Evolutionary conservation across 2,797 vertebrate species (phyloP), one percentile per base, ranked within the genome.

Genomic region (Parauchenoglanis punctatus): DNA sequence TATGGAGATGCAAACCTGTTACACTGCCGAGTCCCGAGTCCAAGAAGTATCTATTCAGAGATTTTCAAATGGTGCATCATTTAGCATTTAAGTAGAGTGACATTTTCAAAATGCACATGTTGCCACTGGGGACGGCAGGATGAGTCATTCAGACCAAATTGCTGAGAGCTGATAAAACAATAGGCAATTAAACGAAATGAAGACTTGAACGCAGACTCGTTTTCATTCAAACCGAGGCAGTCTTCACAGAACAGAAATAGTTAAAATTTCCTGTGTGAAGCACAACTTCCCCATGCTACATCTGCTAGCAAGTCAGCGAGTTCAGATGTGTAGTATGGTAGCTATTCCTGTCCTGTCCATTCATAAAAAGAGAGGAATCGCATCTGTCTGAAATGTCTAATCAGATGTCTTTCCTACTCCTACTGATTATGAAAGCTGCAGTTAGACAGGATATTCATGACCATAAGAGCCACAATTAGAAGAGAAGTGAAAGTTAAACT

Each of bases 221-320:
- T 44, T 87, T 46, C 40, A 59, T 67, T 70, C 23, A 63, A 75
- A 28, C 10, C 12, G 20, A 78, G 72, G 58, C 67, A 35, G 35
- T 54, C 70, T 76, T 18, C 23, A 49, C 6, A 87, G 75, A 68
- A 61, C 12, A 35, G 31, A 85, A 83, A 81, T 61, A 72, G 35
- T 82, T 81, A 54, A 49, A n/a, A 46, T 83, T 85, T 91, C 87
- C 89, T 89, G 81, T 87, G 63, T 72, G 46, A 88, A 56, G 40
- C 13, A 10, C 20, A n/a, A 40, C 59, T 70, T 86, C 88, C 58
- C 15, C 78, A 17, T 3, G 0, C 23, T 25, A 8, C 75, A 20
- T 7, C 54, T 76, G 78, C 67, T 65, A 65, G 40, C 6, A 12
- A 12, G 10, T 81, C 80, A 87, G 0, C 65, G 59, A 82, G 77